A percentile compares a stretch with the other conserved stretches of the same genome.
These are phyloP conservation scores for Neodiprion virginianus DNA, from an alignment of 1,140 invertebrate species.

Conservation along the genomic window DNA sequence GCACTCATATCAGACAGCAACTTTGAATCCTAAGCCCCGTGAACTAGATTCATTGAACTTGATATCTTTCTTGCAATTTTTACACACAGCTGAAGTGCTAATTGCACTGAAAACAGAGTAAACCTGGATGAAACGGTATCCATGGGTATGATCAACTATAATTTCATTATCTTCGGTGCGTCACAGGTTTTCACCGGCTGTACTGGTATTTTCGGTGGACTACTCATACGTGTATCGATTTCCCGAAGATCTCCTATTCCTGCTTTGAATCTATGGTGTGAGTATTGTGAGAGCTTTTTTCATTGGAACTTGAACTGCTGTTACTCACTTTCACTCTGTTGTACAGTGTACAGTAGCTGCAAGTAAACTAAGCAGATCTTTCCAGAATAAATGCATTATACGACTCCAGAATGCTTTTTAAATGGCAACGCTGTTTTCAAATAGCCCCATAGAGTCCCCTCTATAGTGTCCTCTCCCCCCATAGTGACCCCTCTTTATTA, in stretches of 20 bases:
- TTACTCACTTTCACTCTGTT: slow-evolving; percentile 21
- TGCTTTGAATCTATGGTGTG: slow-evolving; percentile 8
- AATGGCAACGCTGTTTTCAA: slow-evolving; percentile 13
- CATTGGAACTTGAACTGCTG: not conserved
- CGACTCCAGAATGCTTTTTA: slow-evolving; percentile 13
- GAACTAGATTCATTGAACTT: slow-evolving; percentile 24
- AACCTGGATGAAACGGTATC: slow-evolving; percentile 27
- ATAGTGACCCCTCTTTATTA: slow-evolving; percentile 12
- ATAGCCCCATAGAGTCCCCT: not conserved
- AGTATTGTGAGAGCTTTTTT: slow-evolving; percentile 19
- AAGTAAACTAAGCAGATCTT: slow-evolving; percentile 22
- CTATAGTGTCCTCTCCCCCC: no score
- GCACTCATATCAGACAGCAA: slow-evolving; percentile 24
- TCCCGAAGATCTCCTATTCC: slow-evolving; percentile 17
- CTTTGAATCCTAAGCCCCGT: slow-evolving; percentile 27
- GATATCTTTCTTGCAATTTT: slow-evolving; percentile 24
- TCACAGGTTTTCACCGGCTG: slow-evolving; percentile 21
- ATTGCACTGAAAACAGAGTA: slow-evolving; percentile 24
- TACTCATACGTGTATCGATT: slow-evolving; percentile 20
- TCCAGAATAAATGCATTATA: slow-evolving; percentile 11
- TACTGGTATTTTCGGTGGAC: slow-evolving; percentile 16
- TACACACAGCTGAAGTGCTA: slow-evolving; percentile 21
- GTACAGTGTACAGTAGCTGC: slow-evolving; percentile 20
- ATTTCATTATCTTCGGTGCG: slow-evolving; percentile 19
- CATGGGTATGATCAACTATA: slow-evolving; percentile 17